Base-by-base conservation (phyloP, 2,797 vertebrate genomes). In the Lutjanus campechanus region DNA sequence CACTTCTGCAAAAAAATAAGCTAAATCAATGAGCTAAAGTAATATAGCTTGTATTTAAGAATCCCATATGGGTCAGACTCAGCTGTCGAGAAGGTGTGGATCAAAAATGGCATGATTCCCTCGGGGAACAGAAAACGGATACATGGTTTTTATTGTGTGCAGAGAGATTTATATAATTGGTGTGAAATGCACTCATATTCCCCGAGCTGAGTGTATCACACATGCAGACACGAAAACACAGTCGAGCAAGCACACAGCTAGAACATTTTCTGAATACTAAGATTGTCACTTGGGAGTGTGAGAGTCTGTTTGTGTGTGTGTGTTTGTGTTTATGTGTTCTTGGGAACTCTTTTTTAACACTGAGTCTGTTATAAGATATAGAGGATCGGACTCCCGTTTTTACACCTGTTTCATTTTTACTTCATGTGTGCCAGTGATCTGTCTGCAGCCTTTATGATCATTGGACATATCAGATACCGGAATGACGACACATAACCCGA, bases 131-230 rank as follows among this genome's bases (percentile, higher is more conserved):
- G 25, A 43, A 81, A 67, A 69, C 22, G 8, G 19, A 41, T 8
- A 3, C 11, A 43, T 56, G 29, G 13, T 83, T 85, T 76, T 63
- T 63, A 47, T 40, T 76, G 69, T 56, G 60, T 43, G 54, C 29
- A 46, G 47, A 64, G 49, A 62, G 49, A 66, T 74, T 74, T 82
- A 69, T 89, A 71, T 93, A 91, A 94, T 91, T 91, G 85, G 86
- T 90, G 85, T 92, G 89, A 93, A 92, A 89, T 71, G 65, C 44
- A 50, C 60, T 69, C 16, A 16, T 54, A 74, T 71, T 84, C 81
- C 84, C 77, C 3, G 53, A 73, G 87, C 69, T 54, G 55, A 72
- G 59, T 50, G 22, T 58, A 17, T 69, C 82, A 50, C 69, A 64
- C 64, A 71, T 36, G 51, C 50, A 74, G 68, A 66, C 70, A 58